A percentile compares a stretch with the other conserved stretches of the same genome.
These are phyloP conservation scores for Characodon lateralis DNA, from an alignment of 2,797 vertebrate genomes.

Conservation along the genomic window DNA sequence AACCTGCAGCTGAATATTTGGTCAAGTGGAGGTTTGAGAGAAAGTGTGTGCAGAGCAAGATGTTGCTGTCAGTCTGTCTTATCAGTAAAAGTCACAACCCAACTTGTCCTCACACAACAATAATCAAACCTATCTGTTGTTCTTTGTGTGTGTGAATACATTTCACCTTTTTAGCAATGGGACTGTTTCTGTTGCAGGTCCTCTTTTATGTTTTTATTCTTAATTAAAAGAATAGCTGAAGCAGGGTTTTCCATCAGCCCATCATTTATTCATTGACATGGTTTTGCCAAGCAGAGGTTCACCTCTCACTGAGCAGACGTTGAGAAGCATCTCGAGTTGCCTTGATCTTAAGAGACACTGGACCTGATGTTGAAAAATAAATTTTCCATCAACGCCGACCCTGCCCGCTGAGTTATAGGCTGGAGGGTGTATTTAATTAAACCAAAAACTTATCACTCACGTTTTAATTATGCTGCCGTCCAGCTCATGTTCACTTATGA, in stretches of 20 bases:
- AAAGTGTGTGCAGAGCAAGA: slow-evolving; percentile 23
- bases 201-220: slow-evolving; percentile 32
- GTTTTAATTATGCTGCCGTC: slow-evolving; percentile 69
- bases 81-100: slow-evolving; percentile 27
- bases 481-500: slow-evolving; percentile 57
- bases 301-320: slow-evolving; percentile 64
- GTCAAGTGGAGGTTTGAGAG: slow-evolving; percentile 40
- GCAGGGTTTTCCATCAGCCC: slow-evolving; percentile 51
- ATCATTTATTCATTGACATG: slow-evolving; percentile 74
- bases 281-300: slow-evolving; percentile 65
- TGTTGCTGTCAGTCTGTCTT: slow-evolving; percentile 46
- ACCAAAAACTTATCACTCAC: slow-evolving; percentile 70
- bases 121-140: slow-evolving; percentile 41
- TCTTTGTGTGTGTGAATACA: slow-evolving; percentile 2
- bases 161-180: slow-evolving; percentile 20
- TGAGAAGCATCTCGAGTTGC: slow-evolving; percentile 52
- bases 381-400: slow-evolving; percentile 50
- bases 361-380: slow-evolving; percentile 55
- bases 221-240: slow-evolving; percentile 56
- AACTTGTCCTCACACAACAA: slow-evolving; percentile 50
- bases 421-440: slow-evolving; percentile 73
- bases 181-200: slow-evolving; percentile 7
- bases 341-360: slow-evolving; percentile 61
- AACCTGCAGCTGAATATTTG: slow-evolving; percentile 14
- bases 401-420: slow-evolving; percentile 49